These are phyloP conservation scores for Hafferia zeledoni DNA, from an alignment of 2,797 vertebrate species.

Conservation along the genomic window DNA sequence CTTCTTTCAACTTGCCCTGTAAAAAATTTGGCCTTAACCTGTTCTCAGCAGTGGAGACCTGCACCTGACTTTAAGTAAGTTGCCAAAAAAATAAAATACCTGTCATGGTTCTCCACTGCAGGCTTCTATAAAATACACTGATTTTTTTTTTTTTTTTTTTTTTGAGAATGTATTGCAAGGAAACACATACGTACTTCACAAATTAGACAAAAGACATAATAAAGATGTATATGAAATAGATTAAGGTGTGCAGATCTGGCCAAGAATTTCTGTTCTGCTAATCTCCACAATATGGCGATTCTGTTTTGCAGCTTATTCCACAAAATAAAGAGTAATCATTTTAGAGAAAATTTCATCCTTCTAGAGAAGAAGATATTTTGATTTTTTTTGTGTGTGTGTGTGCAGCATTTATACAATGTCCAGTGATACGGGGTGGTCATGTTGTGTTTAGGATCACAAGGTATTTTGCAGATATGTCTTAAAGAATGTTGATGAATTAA, in stretches of 20 bases:
- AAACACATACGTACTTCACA: background rate
- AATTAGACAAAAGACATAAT: background rate
- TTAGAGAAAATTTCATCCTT: background rate
- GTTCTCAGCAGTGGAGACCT: background rate
- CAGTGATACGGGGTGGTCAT: background rate
- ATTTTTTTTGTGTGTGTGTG: background rate
- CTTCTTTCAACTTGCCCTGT: background rate
- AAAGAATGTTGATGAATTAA: background rate
- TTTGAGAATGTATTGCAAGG: background rate
- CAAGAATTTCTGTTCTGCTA: background rate
- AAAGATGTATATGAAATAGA: background rate
- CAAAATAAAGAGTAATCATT: background rate
- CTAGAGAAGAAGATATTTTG: background rate
- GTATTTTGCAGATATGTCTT: background rate
- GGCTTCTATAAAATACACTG: background rate
- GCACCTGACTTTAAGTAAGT: background rate
- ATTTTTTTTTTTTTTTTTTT: background rate
- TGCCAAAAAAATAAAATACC: background rate
- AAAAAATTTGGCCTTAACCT: background rate
- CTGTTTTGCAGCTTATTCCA: background rate
- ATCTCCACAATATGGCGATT: fast-evolving
- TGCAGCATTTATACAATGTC: background rate
- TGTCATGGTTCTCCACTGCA: background rate
- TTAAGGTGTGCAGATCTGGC: background rate
- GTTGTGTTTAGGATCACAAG: background rate